Conservation (phyloP, 2,797 vertebrate genomes). For the Manis javanica region DNA sequence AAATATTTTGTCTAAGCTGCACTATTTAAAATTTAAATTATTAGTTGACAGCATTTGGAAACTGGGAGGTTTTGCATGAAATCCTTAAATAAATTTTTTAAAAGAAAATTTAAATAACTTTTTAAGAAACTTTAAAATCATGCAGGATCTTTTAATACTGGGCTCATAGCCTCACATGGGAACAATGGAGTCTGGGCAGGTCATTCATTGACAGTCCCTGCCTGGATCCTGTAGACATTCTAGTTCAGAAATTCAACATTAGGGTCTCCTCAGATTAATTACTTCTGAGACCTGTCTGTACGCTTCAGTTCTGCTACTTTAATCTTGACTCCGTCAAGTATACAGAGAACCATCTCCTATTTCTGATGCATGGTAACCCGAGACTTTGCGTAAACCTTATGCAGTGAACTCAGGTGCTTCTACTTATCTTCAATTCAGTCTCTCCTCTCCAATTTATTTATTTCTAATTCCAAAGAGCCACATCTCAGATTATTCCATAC, state of each 20-base stretch:
- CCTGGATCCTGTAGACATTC: not conserved
- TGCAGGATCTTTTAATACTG: not conserved
- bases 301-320: not conserved
- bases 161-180: not conserved
- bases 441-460: not conserved
- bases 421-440: not conserved
- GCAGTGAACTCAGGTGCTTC: not conserved
- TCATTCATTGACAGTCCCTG: not conserved
- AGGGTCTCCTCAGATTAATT: not conserved
- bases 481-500: not conserved
- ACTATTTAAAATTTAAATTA: not conserved
- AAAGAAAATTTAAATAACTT: not conserved
- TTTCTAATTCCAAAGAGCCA: slow-evolving; percentile 21
- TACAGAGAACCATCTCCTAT: slow-evolving; percentile 13
- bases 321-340: not conserved
- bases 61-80: not conserved
- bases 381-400: not conserved
- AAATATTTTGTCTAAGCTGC: not conserved
- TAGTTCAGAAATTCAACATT: not conserved
- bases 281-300: not conserved
- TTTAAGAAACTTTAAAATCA: not conserved
- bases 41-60: not conserved
- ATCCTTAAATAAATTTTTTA: not conserved
- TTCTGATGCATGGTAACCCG: not conserved
- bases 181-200: not conserved